phyloP scores from a whole-genome alignment of 2,888 invertebrate species.

The Phorcus lineatus region DNA sequence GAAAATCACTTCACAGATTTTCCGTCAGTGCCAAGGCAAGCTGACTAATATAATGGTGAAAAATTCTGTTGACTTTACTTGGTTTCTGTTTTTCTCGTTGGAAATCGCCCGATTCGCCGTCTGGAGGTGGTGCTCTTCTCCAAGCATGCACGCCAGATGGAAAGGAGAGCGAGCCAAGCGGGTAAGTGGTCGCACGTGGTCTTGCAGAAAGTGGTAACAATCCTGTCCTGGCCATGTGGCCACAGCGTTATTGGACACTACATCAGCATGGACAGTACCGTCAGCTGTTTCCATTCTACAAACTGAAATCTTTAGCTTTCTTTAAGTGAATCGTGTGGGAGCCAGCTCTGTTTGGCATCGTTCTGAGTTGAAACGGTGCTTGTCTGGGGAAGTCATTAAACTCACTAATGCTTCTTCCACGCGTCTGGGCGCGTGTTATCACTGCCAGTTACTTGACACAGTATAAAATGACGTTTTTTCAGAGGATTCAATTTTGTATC shows the following conservation, averaged over 20 bases:
- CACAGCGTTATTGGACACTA: not conserved
- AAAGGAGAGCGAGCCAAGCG: not conserved
- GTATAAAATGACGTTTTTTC: constrained; percentile 7
- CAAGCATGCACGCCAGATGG: not conserved
- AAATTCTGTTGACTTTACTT: constrained; percentile 2
- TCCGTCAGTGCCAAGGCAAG: constrained; percentile 5
- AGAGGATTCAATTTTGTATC: constrained; percentile 5
- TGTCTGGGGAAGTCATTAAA: not conserved
- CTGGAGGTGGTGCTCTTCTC: not conserved
- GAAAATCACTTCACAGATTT: constrained; percentile 1
- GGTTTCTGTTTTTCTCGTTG: not conserved
- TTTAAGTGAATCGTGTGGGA: not conserved
- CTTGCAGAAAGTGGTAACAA: not conserved
- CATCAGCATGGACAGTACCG: not conserved
- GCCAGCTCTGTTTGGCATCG: not conserved
- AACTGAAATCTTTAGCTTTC: not conserved
- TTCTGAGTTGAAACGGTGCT: not conserved
- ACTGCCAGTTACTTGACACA: not conserved
- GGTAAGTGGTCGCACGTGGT: constrained; percentile 1
- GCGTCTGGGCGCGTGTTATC: not conserved
- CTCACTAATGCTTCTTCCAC: not conserved
- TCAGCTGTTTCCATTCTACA: not conserved
- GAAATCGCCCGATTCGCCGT: not conserved
- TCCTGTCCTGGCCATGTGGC: not conserved
- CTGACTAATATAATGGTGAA: constrained; percentile 10